These are phyloP conservation scores for Ferdinandea cuprea DNA, from an alignment of 2,888 invertebrate genomes.

Conservation along the genomic window DNA sequence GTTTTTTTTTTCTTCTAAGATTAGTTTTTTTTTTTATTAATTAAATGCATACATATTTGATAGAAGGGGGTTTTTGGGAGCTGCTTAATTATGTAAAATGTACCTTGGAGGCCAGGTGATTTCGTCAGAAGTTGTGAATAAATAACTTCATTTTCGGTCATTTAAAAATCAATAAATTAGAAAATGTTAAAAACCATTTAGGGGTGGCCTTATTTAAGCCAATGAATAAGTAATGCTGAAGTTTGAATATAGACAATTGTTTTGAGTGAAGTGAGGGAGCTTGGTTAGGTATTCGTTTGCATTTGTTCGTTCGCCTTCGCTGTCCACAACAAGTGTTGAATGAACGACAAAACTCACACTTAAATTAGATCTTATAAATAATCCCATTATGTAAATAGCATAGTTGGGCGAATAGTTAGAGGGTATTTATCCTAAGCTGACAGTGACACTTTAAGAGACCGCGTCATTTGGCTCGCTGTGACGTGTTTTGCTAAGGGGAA, in stretches of 20 bases:
- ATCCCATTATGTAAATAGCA: background rate
- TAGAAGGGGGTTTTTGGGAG: background rate
- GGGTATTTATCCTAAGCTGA: no score
- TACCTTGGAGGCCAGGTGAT: background rate
- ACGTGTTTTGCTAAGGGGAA: no score
- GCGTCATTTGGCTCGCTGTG: no score
- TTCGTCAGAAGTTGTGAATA: slow-evolving; percentile 20
- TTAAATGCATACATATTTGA: slow-evolving; percentile 1
- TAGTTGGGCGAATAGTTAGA: no score
- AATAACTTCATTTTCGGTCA: slow-evolving; percentile 7
- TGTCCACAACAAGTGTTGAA: background rate
- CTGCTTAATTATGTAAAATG: slow-evolving; percentile 24
- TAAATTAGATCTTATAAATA: background rate
- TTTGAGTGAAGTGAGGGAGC: slow-evolving; percentile 1
- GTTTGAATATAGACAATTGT: background rate
- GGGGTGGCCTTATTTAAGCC: background rate
- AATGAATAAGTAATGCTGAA: slow-evolving; percentile 7
- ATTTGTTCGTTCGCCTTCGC: background rate
- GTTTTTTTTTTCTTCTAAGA: slow-evolving; percentile 11
- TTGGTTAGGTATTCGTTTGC: background rate
- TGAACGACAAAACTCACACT: no score
- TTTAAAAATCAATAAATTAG: slow-evolving; percentile 23
- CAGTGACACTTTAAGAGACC: no score
- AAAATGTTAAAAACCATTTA: background rate
- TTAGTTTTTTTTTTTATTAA: slow-evolving; percentile 11